Base-by-base conservation (phyloP, 2,113 vertebrate species). In the Cnemophilus loriae region DNA sequence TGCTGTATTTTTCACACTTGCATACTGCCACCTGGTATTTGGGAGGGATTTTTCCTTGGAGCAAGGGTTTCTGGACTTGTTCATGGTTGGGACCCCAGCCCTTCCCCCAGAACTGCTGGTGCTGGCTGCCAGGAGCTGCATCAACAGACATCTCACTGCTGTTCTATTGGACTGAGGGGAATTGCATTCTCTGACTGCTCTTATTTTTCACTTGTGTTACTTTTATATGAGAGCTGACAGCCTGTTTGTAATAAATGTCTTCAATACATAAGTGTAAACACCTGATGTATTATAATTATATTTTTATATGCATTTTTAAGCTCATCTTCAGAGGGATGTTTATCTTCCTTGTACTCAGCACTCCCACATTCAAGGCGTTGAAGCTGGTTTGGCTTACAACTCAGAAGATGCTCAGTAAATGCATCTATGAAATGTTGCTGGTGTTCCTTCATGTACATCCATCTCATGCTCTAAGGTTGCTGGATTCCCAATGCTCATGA, bases 221-320 rank as follows among this genome's bases (percentile, higher is more conserved):
- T 88, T 90, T 93, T 61, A 9, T 85, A 49, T 22, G 46, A 47
- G 52, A 81, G 27, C 30, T 76, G 65, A 37, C 42, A 78, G 32
- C 41, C 20, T 77, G 16, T 91, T 91, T 75, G 63, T 83, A 88
- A 39, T 37, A 47, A 76, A 50, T 44, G 30, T 63, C 76, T 89
- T 90, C 33, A 71, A 3, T 77, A 32, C 12, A 5, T 24, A 57
- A 30, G 27, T 88, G 30, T 83, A 70, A 95, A 89, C 44, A 55
- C 59, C 42, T 82, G 44, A 47, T 61, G 16, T 83, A 21, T 3
- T 60, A 37, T 85, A 63, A 55, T 79, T 76, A 19, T 44, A 50
- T 55, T 63, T 95, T 80, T 53, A 42, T 44, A 61, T 37, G 70
- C 33, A 19, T 26, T 95, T 88, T 55, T 50, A 59, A 83, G 23